Conservation (phyloP, 2,113 vertebrate genomes). For the Trematomus loennbergii region DNA sequence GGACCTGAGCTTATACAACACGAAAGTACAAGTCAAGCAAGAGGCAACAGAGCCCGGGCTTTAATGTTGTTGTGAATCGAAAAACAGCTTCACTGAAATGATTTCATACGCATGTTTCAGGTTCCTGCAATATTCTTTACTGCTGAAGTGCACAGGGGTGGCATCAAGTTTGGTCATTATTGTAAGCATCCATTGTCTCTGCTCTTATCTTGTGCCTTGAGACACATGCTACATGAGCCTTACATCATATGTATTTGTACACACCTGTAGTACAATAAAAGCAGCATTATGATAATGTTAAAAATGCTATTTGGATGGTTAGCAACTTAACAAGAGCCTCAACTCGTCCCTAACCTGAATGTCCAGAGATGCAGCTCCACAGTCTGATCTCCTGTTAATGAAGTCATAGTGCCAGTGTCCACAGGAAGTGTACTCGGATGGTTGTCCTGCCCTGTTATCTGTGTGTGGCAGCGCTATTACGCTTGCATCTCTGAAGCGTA, state of each 20-base stretch:
- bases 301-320: background rate
- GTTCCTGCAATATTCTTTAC: background rate
- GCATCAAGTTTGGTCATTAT: background rate
- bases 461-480: background rate
- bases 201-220: background rate
- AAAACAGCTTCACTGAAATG: too few species aligned
- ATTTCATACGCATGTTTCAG: background rate
- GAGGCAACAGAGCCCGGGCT: background rate
- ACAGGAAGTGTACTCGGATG: too few species aligned
- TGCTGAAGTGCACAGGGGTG: background rate
- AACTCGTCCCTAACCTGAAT: background rate
- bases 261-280: too few species aligned
- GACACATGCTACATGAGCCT: background rate
- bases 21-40: background rate
- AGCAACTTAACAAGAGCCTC: background rate
- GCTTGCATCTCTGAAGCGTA: background rate
- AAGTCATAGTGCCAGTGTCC: background rate
- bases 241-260: too few species aligned
- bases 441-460: background rate
- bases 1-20: background rate
- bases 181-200: too few species aligned
- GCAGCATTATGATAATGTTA: background rate
- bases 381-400: background rate
- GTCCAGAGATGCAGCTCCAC: background rate
- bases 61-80: too few species aligned